Evolutionary conservation across 2,113 vertebrate species (phyloP), one percentile per base, ranked within the genome.

Genomic region (Terrapene triunguis): DNA sequence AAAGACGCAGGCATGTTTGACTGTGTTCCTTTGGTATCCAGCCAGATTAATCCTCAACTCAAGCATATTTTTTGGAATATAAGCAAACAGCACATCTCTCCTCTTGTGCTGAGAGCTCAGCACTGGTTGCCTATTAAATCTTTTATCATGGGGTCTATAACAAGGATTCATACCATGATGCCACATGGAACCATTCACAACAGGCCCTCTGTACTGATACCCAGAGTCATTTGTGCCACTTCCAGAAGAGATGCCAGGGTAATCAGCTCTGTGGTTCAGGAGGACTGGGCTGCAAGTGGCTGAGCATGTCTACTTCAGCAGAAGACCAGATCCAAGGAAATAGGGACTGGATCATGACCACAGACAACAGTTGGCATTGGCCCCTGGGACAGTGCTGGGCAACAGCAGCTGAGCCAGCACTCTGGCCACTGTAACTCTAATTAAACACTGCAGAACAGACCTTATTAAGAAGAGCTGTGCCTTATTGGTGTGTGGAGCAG

Each of bases 141-240:
- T 44, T 76, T 76, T 42, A 44, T 76, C 27, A 27, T 27, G 24
- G 42, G 42, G 74, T 76, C 22, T 42, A 44, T 44, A 47, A 12
- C 38, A 44, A 76, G 55, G 10, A 24, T 54, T 22, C 32, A 1
- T 3, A 10, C 3, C 0, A 6, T 38, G 16, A 2, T 22, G 19
- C 59, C 35, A 19, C 11, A 3, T 5, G 4, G 8, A 48, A 24
- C 53, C 35, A 55, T 82, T 54, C 80, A n/a, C 80, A 54, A 83
- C 42, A 59, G 24, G 27, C 25, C 50, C 25, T 42, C 21, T 42
- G 42, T 38, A 44, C 10, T 25, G n/a, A 76, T 24, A 19, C 22
- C 72, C 21, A 76, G 72, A 42, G 42, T 76, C 38, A 38, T 44
- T 19, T 69, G 9, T 76, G 72, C 38, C 42, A 69, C 27, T 69